phyloP scores from a whole-genome alignment of 2,113 vertebrate species.

The Sapajus apella region DNA sequence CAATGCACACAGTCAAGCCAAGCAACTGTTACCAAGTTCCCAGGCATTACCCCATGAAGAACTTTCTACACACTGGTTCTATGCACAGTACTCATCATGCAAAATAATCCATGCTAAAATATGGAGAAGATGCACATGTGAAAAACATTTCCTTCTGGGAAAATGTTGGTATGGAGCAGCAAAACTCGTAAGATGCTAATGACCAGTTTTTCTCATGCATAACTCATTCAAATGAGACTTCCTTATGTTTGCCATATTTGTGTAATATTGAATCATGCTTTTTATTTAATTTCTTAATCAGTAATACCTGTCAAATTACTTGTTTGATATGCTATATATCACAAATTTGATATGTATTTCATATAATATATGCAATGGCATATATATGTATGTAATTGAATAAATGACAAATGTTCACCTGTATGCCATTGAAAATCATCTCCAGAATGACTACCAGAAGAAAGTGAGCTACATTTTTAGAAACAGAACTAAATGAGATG shows the following conservation, averaged over 20 bases:
- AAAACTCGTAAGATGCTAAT: background rate
- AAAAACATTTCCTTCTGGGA: background rate
- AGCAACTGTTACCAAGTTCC: background rate
- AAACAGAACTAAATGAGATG: background rate
- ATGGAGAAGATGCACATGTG: background rate
- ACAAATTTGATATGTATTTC: background rate
- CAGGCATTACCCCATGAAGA: background rate
- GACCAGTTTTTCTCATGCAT: background rate
- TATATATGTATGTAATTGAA: too few relatives aligned
- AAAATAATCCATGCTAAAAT: background rate
- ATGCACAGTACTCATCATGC: too few relatives aligned
- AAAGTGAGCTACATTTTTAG: background rate
- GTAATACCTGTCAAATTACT: background rate
- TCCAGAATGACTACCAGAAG: background rate
- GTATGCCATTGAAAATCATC: too few relatives aligned
- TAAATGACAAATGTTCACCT: background rate
- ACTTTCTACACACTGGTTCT: background rate
- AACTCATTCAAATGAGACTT: background rate
- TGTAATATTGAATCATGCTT: background rate
- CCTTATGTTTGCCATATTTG: background rate
- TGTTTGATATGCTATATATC: background rate
- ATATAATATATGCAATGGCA: background rate
- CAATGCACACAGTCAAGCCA: background rate
- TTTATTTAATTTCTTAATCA: background rate
- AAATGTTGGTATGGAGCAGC: background rate